Evolutionary conservation across 92 coral and sea anemone species (phyloP).

Genomic region (Phenganax subtilis): DNA sequence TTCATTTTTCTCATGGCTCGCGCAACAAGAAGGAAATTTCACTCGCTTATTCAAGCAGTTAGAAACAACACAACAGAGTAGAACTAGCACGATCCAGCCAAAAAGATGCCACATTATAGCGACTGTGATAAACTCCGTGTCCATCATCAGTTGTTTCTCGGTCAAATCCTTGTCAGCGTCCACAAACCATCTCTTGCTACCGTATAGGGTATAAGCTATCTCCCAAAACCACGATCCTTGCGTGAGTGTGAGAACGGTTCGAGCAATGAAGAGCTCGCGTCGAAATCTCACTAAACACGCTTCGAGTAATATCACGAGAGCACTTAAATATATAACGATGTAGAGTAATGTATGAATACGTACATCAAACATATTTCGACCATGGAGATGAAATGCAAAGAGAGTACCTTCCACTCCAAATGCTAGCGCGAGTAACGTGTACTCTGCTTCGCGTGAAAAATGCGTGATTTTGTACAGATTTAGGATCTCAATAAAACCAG

Average conservation of each 20-base stretch:
- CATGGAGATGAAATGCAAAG: slow-evolving; percentile 67
- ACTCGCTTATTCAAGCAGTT: slow-evolving; percentile 8
- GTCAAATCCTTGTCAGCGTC: neutral
- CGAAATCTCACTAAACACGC: slow-evolving; percentile 46
- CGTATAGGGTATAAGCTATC: slow-evolving; percentile 70
- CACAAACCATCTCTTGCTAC: slow-evolving; percentile 53
- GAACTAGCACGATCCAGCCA: slow-evolving; percentile 20
- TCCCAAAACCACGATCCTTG: slow-evolving; percentile 94
- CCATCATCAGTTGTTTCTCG: slow-evolving; percentile 27
- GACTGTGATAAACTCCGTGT: slow-evolving; percentile 62
- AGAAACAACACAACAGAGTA: slow-evolving; percentile 22
- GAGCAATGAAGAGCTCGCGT: slow-evolving; percentile 47
- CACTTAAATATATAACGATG: slow-evolving; percentile 57
- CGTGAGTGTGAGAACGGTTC: slow-evolving; percentile 60
- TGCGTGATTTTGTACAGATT: slow-evolving; percentile 44
- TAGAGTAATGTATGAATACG: slow-evolving; percentile 69
- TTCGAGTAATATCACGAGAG: slow-evolving; percentile 51
- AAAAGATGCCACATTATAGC: slow-evolving; percentile 71
- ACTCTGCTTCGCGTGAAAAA: slow-evolving; percentile 60
- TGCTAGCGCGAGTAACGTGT: slow-evolving; percentile 51
- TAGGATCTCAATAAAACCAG: slow-evolving; percentile 66
- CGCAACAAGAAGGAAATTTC: slow-evolving; percentile 6
- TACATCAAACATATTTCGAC: slow-evolving; percentile 60
- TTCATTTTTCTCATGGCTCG: neutral
- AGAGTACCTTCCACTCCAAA: slow-evolving; percentile 72